Evolutionary conservation across 2,113 vertebrate genomes (phyloP).

Genomic region (Scortum barcoo): DNA sequence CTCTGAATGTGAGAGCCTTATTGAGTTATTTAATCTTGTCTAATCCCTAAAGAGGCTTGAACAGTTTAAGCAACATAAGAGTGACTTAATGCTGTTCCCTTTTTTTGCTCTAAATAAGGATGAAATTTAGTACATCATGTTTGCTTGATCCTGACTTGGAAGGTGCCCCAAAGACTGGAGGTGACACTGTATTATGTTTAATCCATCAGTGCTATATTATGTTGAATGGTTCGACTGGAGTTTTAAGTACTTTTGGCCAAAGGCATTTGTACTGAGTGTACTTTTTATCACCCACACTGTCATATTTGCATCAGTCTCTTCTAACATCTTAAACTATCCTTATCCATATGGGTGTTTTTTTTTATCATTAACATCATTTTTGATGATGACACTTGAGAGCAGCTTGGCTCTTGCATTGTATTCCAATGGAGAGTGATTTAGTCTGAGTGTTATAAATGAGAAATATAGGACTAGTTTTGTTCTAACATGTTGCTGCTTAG

Average conservation of each 20-base stretch:
- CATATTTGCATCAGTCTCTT: not conserved
- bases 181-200: constrained; percentile 9
- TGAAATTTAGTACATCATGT: constrained; percentile 39
- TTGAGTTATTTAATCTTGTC: constrained; percentile 66
- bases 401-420: too few relatives aligned
- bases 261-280: not conserved
- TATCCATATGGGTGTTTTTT: not conserved
- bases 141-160: constrained; percentile 30
- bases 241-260: not conserved
- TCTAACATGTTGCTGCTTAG: too few relatives aligned
- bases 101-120: constrained; percentile 45
- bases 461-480: too few relatives aligned
- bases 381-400: too few relatives aligned
- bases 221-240: constrained; percentile 1
- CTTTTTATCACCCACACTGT: constrained; percentile 6
- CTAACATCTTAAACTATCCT: not conserved
- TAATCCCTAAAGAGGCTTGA: constrained; percentile 72
- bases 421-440: too few relatives aligned
- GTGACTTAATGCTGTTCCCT: constrained; percentile 50
- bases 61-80: constrained; percentile 60
- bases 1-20: constrained; percentile 52
- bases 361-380: not conserved
- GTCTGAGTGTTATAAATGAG: too few relatives aligned
- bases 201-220: constrained; percentile 15
- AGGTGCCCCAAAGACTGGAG: constrained; percentile 3